Percentiles rank a stretch among this genome's conserved stretches.
These are phyloP conservation scores for Agelas oroides DNA, from an alignment of 37 sponge, comb jelly and placozoan species.

Conservation along the genomic window DNA sequence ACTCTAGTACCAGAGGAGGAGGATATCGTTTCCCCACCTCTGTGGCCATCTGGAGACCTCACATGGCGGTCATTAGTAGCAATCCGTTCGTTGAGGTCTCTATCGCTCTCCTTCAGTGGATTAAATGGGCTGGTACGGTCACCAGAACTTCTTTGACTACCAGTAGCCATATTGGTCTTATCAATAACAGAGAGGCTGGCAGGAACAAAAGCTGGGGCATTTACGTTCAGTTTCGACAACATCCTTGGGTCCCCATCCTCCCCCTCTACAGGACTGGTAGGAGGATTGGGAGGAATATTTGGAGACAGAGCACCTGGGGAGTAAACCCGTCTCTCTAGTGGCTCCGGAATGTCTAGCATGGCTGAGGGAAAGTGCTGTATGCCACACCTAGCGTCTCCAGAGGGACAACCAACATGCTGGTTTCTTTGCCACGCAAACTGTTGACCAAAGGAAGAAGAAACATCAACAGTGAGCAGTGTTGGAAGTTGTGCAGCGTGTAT, in stretches of 20 bases:
- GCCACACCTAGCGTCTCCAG: background rate
- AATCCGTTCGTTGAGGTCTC: too few relatives aligned
- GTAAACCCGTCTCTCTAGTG: background rate
- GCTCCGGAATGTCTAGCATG: constrained; percentile 3
- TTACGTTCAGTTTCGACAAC: constrained; percentile 27
- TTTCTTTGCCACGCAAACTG: too few relatives aligned
- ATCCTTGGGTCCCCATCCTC: too few relatives aligned
- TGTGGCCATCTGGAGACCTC: too few relatives aligned
- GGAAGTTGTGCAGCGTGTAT: too few relatives aligned
- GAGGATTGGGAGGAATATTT: constrained; percentile 47
- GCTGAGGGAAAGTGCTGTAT: background rate
- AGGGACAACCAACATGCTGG: too few relatives aligned
- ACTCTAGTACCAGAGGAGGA: background rate
- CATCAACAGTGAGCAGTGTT: too few relatives aligned
- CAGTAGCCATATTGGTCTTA: too few relatives aligned
- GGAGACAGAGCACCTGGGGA: constrained; percentile 20
- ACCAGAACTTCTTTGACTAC: too few relatives aligned
- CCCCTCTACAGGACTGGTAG: constrained; percentile 37
- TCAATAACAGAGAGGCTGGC: background rate
- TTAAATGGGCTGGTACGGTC: too few relatives aligned
- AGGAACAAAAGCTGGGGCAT: constrained; percentile 57
- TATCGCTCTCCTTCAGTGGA: background rate
- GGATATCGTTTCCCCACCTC: background rate
- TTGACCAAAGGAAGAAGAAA: too few relatives aligned
- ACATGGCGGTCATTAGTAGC: too few relatives aligned